A percentile compares a stretch with the other conserved stretches of the same genome.
These are phyloP conservation scores for Venustaconcha ellipsiformis DNA, from an alignment of 1,140 invertebrate genomes.

Conservation along the genomic window DNA sequence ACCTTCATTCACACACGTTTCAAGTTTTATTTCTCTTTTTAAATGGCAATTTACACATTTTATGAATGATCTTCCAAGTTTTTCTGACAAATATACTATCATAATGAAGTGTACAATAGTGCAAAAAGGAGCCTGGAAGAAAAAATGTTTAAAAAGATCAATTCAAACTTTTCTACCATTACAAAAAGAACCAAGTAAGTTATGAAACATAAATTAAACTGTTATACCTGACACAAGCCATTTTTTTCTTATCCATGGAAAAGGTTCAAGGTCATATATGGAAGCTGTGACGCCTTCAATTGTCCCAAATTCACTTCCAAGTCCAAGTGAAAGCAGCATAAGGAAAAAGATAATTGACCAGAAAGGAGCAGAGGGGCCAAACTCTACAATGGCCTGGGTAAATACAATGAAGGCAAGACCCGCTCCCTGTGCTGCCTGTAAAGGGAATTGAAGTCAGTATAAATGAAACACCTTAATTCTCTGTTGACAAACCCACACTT, in stretches of 20 bases:
- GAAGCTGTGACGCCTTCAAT: conserved; percentile 87
- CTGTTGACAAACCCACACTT: too few relatives aligned
- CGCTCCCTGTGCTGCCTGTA: conserved; percentile 75
- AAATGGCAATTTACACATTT: too few relatives aligned
- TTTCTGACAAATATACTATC: too few relatives aligned
- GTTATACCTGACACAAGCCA: conserved; percentile 80
- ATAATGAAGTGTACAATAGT: too few relatives aligned
- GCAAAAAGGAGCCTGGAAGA: too few relatives aligned
- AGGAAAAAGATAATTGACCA: conserved; percentile 94
- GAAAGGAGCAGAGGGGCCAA: conserved; percentile 89
- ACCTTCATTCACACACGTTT: too few relatives aligned
- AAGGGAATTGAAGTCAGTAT: background rate
- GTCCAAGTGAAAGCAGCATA: conserved; percentile 92
- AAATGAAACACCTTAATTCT: too few relatives aligned
- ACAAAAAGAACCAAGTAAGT: too few relatives aligned
- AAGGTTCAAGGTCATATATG: conserved; percentile 89
- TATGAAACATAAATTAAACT: background rate
- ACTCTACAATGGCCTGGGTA: conserved; percentile 89
- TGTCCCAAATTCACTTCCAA: conserved; percentile 85
- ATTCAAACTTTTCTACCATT: too few relatives aligned
- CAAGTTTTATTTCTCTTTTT: too few relatives aligned
- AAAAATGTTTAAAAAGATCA: too few relatives aligned
- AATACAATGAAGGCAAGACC: conserved; percentile 90
- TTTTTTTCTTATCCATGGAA: conserved; percentile 83
- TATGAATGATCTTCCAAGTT: too few relatives aligned